A percentile compares a stretch with the other conserved stretches of the same genome.
These are phyloP conservation scores for Anoplolepis gracilipes DNA, from an alignment of 1,140 invertebrate genomes.

Conservation along the genomic window DNA sequence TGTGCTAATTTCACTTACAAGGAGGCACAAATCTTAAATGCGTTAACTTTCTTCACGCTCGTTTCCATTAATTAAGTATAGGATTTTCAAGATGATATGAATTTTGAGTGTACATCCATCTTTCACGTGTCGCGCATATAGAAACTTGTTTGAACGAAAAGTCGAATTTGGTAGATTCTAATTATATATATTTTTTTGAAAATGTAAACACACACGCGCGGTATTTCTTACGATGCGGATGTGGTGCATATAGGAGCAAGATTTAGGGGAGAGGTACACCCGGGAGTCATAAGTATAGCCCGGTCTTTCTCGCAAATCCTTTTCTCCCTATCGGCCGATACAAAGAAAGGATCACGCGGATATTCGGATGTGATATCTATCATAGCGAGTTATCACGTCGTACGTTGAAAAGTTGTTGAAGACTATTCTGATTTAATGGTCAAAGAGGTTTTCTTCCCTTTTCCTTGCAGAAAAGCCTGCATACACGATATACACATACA, in stretches of 20 bases:
- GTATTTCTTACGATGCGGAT: neutral
- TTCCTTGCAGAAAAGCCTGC: neutral
- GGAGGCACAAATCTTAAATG: neutral
- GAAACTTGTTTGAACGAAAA: neutral
- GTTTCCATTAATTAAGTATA: neutral
- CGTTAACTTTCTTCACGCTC: neutral
- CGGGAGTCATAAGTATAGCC: conserved; percentile 73
- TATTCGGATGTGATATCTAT: conserved; percentile 76
- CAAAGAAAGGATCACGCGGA: conserved; percentile 80
- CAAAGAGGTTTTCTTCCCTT: conserved; percentile 10
- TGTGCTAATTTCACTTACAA: neutral
- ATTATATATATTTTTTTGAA: conserved; percentile 25
- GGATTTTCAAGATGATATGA: neutral
- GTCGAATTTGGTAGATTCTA: neutral
- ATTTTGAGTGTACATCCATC: neutral
- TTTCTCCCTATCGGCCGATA: conserved; percentile 68
- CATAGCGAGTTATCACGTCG: conserved; percentile 80
- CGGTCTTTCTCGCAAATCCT: conserved; percentile 76
- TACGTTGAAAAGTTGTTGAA: conserved; percentile 71
- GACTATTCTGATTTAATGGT: conserved; percentile 75
- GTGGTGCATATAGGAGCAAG: conserved; percentile 17
- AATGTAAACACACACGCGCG: neutral
- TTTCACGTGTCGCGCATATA: neutral
- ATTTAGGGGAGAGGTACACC: conserved; percentile 58
- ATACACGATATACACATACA: no score